Percentiles rank a stretch among this genome's conserved stretches.
Conservation (phyloP, 2,113 vertebrate species). For the Macroglossus sobrinus region DNA sequence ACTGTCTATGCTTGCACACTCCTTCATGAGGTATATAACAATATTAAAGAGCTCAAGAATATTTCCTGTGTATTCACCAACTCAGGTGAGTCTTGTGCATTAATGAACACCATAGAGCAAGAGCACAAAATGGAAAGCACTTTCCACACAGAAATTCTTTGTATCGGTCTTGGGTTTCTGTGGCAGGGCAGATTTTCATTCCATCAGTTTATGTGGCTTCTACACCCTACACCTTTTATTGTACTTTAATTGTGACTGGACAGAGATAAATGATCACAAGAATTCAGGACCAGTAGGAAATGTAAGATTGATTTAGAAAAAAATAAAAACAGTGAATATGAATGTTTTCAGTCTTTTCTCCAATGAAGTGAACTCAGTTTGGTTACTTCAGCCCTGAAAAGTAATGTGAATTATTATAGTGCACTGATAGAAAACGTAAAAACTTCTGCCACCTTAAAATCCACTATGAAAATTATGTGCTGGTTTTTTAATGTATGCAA, state of each 20-base stretch:
- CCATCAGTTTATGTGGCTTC: slow-evolving; percentile 1
- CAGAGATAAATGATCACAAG: not conserved
- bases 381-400: not conserved
- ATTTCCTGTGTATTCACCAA: not conserved
- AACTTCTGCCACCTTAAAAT: not conserved
- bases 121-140: not conserved
- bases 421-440: not conserved
- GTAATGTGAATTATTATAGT: not conserved
- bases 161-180: not conserved
- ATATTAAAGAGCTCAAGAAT: not conserved
- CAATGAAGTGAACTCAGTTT: not conserved
- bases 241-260: not conserved
- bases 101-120: not conserved
- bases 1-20: not conserved
- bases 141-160: not conserved
- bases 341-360: not conserved
- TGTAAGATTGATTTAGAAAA: not conserved
- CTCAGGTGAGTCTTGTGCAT: not conserved
- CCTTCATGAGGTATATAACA: not conserved
- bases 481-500: not conserved
- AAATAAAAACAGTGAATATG: not conserved
- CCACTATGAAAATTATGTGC: not conserved
- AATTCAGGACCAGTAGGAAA: not conserved
- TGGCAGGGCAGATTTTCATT: not conserved
- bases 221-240: not conserved